Base-by-base conservation (phyloP, 2,888 invertebrate genomes). In the Troides helena region DNA sequence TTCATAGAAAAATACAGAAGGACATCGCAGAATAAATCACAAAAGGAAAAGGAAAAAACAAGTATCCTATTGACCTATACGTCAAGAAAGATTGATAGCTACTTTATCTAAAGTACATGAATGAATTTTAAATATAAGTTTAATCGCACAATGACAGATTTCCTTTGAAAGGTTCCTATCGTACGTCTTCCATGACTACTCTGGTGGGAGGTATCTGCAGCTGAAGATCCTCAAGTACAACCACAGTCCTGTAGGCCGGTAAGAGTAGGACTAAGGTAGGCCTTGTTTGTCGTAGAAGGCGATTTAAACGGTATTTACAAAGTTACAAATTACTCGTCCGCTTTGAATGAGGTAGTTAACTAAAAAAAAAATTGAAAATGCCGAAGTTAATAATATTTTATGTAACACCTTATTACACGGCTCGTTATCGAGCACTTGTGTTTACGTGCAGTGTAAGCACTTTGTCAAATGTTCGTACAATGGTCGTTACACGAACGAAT, bases 401-500 rank as follows among this genome's bases (percentile, higher is more conserved):
- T 71, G 66, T 69, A 74, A 71, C 71, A 71, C 70, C 73, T 65
- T 58, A 70, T 74, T 73, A 74, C 71, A 69, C 23, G 66, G 68
- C 65, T 74, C 69, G 74, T 71, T 70, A 71, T 72, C 57, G 68
- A 68, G 58, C 63, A 64, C 69, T 71, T 69, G 67, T 69, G 66
- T 64, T 23, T 61, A 66, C 46, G 68, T 64, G 25, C 46, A 58
- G 70, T 72, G 72, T 80, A 79, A 81, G 80, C 75, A 76, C 77
- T 75, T 78, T 77, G 78, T 82, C 78, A 75, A 80, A 77, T 77
- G 78, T 74, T 73, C 75, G 69, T 76, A 77, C 73, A 75, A 78
- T 78, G 72, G 74, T 75, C 74, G 74, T 77, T 79, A 78, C 78
- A 75, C 74, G 74, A 77, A 74, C 30, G 75, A 77, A 73, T 61